Evolutionary conservation across 2,888 invertebrate genomes (phyloP).

Genomic region (Allacma fusca): DNA sequence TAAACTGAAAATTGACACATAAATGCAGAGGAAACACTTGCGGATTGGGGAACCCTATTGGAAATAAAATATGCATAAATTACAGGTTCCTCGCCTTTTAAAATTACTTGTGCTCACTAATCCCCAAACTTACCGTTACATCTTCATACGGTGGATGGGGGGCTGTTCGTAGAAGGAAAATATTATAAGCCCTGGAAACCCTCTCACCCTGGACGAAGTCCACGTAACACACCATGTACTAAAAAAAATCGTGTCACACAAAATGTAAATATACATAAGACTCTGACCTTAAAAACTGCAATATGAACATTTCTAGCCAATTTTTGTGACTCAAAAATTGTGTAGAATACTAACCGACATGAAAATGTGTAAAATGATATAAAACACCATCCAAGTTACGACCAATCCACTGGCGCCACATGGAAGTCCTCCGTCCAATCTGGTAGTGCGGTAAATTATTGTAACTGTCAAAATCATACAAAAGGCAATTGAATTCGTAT

Average conservation of each 20-base stretch:
- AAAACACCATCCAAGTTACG: constrained; percentile 25
- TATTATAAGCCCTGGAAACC: constrained; percentile 46
- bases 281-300: neutral
- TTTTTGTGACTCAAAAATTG: no score
- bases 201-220: constrained; percentile 49
- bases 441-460: neutral
- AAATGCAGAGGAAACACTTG: constrained; percentile 10
- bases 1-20: neutral
- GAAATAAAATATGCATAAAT: neutral
- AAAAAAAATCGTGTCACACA: constrained; percentile 16
- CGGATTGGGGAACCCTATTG: constrained; percentile 25
- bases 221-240: constrained; percentile 53
- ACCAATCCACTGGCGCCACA: constrained; percentile 16
- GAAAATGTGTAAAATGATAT: constrained; percentile 40
- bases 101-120: no score
- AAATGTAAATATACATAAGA: neutral
- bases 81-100: no score
- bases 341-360: constrained; percentile 50
- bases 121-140: constrained; percentile 45
- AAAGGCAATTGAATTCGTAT: no score
- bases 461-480: neutral
- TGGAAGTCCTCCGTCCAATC: constrained; percentile 17
- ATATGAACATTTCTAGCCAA: no score
- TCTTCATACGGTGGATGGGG: constrained; percentile 30
- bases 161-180: constrained; percentile 29